Conservation (phyloP, 2,113 vertebrate genomes). For the Elephantulus edwardii region DNA sequence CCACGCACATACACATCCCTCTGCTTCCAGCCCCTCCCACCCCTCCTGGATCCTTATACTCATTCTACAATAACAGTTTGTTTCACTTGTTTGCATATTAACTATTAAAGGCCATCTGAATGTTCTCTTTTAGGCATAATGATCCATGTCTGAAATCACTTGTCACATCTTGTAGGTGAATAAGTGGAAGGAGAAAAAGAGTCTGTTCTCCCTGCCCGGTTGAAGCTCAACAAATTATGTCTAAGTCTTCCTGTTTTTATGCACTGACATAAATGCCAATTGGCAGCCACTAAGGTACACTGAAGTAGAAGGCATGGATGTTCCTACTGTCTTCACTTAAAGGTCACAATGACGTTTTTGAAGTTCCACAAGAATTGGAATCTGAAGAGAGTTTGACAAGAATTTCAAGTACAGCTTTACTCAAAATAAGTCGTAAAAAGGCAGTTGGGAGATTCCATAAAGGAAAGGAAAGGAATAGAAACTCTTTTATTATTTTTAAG, state of each 20-base stretch:
- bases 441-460: not conserved
- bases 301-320: not conserved
- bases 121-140: not conserved
- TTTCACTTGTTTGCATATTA: conserved; percentile 4
- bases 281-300: not conserved
- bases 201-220: not conserved
- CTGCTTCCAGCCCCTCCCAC: too few species aligned
- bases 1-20: too few species aligned
- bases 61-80: too few species aligned
- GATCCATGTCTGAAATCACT: not conserved
- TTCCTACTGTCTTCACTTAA: not conserved
- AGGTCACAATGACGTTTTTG: not conserved
- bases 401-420: not conserved
- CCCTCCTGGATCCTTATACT: too few species aligned
- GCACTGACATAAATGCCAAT: not conserved
- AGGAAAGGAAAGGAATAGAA: not conserved
- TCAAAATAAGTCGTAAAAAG: not conserved
- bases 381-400: not conserved
- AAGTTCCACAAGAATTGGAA: not conserved
- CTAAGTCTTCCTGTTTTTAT: not conserved
- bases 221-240: not conserved
- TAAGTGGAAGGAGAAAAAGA: not conserved
- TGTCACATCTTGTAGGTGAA: not conserved
- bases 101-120: not conserved
- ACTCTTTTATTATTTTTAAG: not conserved